Evolutionary conservation across 1,140 invertebrate species (phyloP).

Genomic region (Drosophila melanica): DNA sequence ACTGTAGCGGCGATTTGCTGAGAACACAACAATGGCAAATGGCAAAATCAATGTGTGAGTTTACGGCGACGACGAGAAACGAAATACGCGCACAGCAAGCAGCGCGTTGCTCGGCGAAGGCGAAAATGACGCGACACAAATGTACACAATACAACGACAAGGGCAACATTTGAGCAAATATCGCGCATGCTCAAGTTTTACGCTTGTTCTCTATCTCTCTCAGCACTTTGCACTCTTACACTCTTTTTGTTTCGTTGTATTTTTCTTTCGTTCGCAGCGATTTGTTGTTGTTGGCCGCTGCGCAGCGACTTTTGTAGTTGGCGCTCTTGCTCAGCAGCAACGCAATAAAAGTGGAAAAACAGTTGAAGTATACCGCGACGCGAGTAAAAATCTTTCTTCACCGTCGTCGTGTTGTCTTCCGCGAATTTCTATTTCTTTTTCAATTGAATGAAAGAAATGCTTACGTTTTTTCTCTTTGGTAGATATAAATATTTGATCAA

Average conservation of each 20-base stretch:
- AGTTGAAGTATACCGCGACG: slow-evolving; percentile 81
- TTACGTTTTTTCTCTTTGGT: slow-evolving; percentile 42
- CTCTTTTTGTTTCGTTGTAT: slow-evolving; percentile 47
- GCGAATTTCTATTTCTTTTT: slow-evolving; percentile 71
- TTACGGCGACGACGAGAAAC: slow-evolving; percentile 54
- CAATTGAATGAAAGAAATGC: slow-evolving; percentile 52
- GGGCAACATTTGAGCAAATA: slow-evolving; percentile 37
- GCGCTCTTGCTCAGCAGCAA: slow-evolving; percentile 70
- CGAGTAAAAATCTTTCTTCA: slow-evolving; percentile 82
- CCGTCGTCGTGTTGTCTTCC: slow-evolving; percentile 72
- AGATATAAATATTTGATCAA: slow-evolving; percentile 37
- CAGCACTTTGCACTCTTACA: slow-evolving; percentile 50
- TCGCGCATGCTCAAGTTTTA: slow-evolving; percentile 23
- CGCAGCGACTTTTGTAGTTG: slow-evolving; percentile 65
- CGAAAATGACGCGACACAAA: slow-evolving; percentile 50
- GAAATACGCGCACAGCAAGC: slow-evolving; percentile 27
- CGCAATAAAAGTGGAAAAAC: slow-evolving; percentile 82
- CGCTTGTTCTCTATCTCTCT: slow-evolving; percentile 31
- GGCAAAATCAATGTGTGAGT: slow-evolving; percentile 53
- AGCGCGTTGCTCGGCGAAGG: slow-evolving; percentile 44
- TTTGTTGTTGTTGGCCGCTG: slow-evolving; percentile 47
- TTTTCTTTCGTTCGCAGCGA: slow-evolving; percentile 35
- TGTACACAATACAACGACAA: slow-evolving; percentile 24
- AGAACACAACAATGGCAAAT: slow-evolving; percentile 57
- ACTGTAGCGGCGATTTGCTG: slow-evolving; percentile 27